A percentile compares a stretch with the other conserved stretches of the same genome.
phyloP scores from a whole-genome alignment of 2,113 vertebrate genomes.

The Pelvicachromis taeniatus region DNA sequence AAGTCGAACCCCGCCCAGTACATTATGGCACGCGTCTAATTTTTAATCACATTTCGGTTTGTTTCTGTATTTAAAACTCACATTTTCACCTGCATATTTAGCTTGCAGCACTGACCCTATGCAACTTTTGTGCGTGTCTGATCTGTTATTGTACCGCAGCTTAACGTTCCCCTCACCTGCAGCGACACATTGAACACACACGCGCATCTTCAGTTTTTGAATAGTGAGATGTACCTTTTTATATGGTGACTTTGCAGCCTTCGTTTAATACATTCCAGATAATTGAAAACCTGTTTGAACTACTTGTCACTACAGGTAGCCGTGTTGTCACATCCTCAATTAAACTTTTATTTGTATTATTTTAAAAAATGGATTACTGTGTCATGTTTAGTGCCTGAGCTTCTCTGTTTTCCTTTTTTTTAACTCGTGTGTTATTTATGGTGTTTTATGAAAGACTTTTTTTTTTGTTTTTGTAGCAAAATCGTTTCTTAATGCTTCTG shows the following conservation, averaged over 20 bases:
- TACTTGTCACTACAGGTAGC: background rate
- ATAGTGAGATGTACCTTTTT: background rate
- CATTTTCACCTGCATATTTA: background rate
- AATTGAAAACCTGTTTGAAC: background rate
- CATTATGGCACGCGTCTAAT: background rate
- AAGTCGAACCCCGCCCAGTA: background rate
- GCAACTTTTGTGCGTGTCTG: background rate
- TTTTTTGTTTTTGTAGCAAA: background rate
- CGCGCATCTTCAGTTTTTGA: background rate
- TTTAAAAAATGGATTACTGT: background rate
- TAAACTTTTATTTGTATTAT: background rate
- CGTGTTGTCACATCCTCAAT: background rate
- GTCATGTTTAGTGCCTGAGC: slow-evolving; percentile 37
- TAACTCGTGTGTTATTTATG: slow-evolving; percentile 37
- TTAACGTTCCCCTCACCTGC: background rate
- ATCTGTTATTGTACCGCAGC: background rate
- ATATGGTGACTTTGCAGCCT: background rate
- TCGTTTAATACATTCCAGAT: background rate
- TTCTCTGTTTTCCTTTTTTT: background rate
- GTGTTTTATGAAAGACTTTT: slow-evolving; percentile 16
- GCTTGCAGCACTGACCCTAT: background rate
- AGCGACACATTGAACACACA: background rate
- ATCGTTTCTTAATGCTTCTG: background rate
- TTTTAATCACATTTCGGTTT: background rate
- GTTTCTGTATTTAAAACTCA: background rate